phyloP scores from a whole-genome alignment of 2,888 invertebrate species.

The Pyrgus malvae region DNA sequence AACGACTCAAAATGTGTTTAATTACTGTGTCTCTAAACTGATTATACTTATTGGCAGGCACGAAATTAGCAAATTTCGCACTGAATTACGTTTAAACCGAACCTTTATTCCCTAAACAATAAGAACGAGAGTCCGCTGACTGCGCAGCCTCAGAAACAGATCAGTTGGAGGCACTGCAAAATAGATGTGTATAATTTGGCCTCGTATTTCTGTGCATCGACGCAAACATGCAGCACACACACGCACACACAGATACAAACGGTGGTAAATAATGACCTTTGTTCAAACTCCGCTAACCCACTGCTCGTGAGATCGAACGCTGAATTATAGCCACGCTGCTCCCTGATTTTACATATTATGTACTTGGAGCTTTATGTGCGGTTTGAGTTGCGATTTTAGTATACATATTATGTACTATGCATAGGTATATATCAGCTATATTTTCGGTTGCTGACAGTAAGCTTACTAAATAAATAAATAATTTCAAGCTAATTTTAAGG shows the following conservation, averaged over 20 bases:
- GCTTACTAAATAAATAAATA: too few species aligned
- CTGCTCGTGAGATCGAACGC: constrained; percentile 24
- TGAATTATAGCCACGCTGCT: constrained; percentile 14
- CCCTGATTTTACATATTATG: constrained; percentile 20
- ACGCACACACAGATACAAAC: constrained; percentile 12
- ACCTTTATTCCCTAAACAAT: background rate
- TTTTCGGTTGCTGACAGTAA: too few species aligned
- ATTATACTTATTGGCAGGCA: too few species aligned
- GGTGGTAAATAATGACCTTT: constrained; percentile 27
- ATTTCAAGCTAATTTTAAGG: too few species aligned
- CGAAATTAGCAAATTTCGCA: too few species aligned
- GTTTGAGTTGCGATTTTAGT: background rate
- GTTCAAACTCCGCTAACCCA: constrained; percentile 25
- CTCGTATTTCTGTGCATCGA: constrained; percentile 16
- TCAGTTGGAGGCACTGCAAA: constrained; percentile 7
- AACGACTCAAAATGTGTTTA: too few species aligned
- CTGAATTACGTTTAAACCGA: too few species aligned
- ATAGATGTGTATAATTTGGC: constrained; percentile 20
- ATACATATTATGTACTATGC: too few species aligned
- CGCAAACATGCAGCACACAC: background rate
- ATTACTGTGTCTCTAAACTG: too few species aligned
- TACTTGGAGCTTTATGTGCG: background rate
- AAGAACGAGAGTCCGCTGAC: background rate
- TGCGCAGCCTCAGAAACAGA: background rate
- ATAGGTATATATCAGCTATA: too few species aligned